A percentile compares a stretch with the other conserved stretches of the same genome.
Evolutionary conservation across 2,888 invertebrate species (phyloP).

Genomic region (Busseola fusca): DNA sequence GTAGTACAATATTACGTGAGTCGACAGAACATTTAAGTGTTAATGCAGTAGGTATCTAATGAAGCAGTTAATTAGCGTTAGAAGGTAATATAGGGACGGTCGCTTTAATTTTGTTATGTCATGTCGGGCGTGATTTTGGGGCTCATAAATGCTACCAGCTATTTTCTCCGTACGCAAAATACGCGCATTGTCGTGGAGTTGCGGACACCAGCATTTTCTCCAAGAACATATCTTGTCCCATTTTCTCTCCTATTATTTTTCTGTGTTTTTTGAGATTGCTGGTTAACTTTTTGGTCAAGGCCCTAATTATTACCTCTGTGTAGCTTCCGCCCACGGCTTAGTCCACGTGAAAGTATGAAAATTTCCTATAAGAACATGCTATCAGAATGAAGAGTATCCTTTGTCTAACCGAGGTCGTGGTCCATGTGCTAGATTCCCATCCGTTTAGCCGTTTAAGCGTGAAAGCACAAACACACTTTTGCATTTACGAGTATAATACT

Average conservation of each 20-base stretch:
- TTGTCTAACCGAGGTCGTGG: background rate
- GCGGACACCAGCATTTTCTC: background rate
- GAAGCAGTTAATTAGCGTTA: constrained; percentile 23
- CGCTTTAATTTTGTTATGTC: constrained; percentile 13
- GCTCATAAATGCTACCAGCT: background rate
- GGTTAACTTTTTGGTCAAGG: background rate
- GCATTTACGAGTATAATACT: no score
- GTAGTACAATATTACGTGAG: background rate
- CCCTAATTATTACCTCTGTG: background rate
- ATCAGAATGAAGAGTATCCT: background rate
- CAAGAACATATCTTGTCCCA: background rate
- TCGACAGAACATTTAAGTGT: constrained; percentile 14
- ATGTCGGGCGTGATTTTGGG: constrained; percentile 11
- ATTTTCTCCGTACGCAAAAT: no score
- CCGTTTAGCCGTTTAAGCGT: background rate
- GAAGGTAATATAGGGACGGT: background rate
- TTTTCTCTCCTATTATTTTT: background rate
- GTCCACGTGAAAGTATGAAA: background rate
- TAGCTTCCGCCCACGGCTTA: background rate
- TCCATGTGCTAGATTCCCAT: background rate
- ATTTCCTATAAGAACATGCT: background rate
- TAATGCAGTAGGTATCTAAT: background rate
- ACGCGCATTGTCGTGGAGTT: no score
- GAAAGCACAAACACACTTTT: background rate
- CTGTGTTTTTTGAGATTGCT: background rate